Conservation (phyloP, 1,140 invertebrate species). For the Bombus superbus region DNA sequence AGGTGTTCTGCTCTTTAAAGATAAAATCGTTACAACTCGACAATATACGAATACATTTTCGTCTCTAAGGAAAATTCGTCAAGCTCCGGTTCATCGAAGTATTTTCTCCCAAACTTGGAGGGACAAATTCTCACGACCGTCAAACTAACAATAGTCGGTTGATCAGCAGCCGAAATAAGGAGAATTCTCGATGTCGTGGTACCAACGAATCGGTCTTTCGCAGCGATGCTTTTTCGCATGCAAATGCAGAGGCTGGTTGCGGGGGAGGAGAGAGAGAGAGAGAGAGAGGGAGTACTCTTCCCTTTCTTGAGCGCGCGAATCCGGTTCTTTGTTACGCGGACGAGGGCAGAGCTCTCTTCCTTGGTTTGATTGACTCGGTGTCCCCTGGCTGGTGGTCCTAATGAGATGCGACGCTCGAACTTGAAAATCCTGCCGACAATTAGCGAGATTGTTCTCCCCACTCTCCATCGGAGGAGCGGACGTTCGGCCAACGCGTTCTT, state of each 20-base stretch:
- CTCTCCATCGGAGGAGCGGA: not conserved
- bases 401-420: conserved; percentile 56
- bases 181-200: no score
- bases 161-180: not conserved
- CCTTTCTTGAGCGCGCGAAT: conserved; percentile 54
- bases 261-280: conserved; percentile 21
- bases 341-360: conserved; percentile 9
- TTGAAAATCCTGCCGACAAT: conserved; percentile 61
- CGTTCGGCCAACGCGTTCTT: not conserved
- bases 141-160: not conserved
- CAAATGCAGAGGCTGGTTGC: conserved; percentile 20
- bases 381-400: conserved; percentile 55
- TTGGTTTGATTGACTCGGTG: conserved; percentile 59
- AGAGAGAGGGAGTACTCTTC: not conserved
- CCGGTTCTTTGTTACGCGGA: conserved; percentile 65
- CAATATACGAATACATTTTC: no score
- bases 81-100: not conserved
- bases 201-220: not conserved
- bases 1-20: no score
- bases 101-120: not conserved
- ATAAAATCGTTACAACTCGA: no score
- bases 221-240: conserved; percentile 30
- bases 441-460: conserved; percentile 52
- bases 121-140: not conserved
- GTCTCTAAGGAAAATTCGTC: not conserved